phyloP scores from a whole-genome alignment of 2,797 vertebrate species.

The Varecia variegata region DNA sequence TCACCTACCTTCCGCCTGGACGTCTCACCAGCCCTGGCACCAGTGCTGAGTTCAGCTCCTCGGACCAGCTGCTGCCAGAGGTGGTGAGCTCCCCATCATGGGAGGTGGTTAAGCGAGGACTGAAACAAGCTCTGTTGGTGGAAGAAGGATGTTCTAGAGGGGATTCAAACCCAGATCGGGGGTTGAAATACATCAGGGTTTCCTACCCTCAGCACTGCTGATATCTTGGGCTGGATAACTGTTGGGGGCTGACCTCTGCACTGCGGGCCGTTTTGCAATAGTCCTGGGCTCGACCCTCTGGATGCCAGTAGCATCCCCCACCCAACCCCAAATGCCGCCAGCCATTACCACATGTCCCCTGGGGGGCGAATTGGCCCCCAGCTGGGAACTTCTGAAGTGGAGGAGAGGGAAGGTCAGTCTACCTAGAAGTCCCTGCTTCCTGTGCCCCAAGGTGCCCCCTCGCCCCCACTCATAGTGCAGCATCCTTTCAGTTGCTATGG shows the following conservation, averaged over 20 bases:
- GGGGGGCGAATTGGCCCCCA: neutral
- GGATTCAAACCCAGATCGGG: neutral
- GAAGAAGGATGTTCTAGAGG: neutral
- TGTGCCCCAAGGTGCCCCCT: neutral
- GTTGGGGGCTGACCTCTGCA: neutral
- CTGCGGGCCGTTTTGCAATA: fast-evolving
- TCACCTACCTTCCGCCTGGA: neutral
- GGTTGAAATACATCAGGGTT: neutral
- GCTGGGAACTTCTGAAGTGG: neutral
- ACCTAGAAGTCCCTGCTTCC: neutral
- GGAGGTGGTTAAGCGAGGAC: neutral
- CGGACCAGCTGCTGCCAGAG: neutral
- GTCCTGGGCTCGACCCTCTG: neutral
- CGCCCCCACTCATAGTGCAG: neutral
- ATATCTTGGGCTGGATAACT: neutral
- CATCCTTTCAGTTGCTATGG: slow-evolving; percentile 34
- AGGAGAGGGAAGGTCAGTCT: neutral
- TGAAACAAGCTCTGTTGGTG: neutral
- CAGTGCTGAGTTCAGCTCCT: neutral
- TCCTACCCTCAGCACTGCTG: neutral
- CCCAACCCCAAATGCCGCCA: neutral
- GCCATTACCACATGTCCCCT: neutral
- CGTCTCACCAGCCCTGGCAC: neutral
- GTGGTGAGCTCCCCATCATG: neutral
- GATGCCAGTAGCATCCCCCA: neutral